Evolutionary conservation across 2,888 invertebrate genomes (phyloP), one percentile per base, ranked within the genome.

Genomic region (Gymnoscelis rufifasciata): DNA sequence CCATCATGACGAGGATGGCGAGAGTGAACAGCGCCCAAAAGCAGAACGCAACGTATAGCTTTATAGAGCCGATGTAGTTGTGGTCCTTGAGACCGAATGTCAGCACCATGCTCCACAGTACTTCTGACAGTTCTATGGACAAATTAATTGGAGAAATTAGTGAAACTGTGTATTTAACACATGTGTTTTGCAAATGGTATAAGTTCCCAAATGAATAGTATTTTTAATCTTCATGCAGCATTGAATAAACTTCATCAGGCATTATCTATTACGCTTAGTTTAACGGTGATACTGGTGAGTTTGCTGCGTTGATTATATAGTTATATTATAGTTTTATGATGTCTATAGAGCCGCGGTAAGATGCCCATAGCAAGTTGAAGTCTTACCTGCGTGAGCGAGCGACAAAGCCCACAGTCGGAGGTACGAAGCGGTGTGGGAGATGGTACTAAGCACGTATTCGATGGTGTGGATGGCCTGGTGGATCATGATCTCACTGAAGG

Each of bases 381-480:
- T 7, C 14, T 37, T 90, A 96, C 96, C 96, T 51, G 96, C 95
- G 84, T 98, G 98, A 61, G 98, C 98, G 51, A 98, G 90, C 36
- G 97, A 97, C 62, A 99, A 83, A 7, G 98, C 98, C 98, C 98
- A 98, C 54, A 99, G 89, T 66, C 98, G 95, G 30, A 98, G 91
- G 76, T 98, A 98, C 0, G 97, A 98, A 0, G 98, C 98, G 0
- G 98, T 98, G 74, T 99, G 97, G 0, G 98, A 98, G 58, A 99
- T 94, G 48, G 97, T 97, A 66, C 97, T 97, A 54, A 98, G 91
- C 54, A 97, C 96, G 70, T 96, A 99, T 87, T 98, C 98, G 52
- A 98, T 97, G 1, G 98, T 98, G 81, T 98, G 98, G 64, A 98
- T 98, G 11, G 93, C 94, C 73, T 98, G 97, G 76, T 97, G 94